A percentile compares a stretch with the other conserved stretches of the same genome.
phyloP scores from a whole-genome alignment of 2,888 invertebrate species.

The Eupithecia tripunctaria region DNA sequence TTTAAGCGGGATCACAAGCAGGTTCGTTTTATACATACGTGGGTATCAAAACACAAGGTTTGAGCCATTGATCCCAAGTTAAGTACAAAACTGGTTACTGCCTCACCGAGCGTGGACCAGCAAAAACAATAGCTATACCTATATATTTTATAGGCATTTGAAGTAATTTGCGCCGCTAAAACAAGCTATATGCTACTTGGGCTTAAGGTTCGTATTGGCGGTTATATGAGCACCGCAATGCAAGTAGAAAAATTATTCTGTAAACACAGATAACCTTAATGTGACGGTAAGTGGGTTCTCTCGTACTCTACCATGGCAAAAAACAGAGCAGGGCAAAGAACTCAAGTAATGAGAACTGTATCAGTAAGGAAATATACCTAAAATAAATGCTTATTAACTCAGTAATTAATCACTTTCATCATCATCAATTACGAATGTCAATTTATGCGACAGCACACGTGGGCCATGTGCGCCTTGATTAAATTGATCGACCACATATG shows the following conservation, averaged over 20 bases:
- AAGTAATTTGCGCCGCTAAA: neutral
- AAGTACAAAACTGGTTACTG: neutral
- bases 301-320: neutral
- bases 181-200: neutral
- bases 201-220: neutral
- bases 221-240: neutral
- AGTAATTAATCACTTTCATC: neutral
- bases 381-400: neutral
- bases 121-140: neutral
- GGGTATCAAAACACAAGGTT: neutral
- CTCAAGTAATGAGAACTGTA: neutral
- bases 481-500: neutral
- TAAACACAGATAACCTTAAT: neutral
- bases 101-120: neutral
- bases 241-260: neutral
- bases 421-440: neutral
- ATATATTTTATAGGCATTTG: neutral
- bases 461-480: neutral
- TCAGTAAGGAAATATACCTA: neutral
- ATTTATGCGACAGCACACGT: neutral
- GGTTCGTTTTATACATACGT: neutral
- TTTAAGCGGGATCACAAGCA: no score
- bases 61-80: neutral
- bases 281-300: neutral
- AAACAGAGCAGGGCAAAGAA: neutral